Percentiles rank a stretch among this genome's conserved stretches.
phyloP scores from a whole-genome alignment of 2,113 vertebrate genomes.

The Taxidea taxus region DNA sequence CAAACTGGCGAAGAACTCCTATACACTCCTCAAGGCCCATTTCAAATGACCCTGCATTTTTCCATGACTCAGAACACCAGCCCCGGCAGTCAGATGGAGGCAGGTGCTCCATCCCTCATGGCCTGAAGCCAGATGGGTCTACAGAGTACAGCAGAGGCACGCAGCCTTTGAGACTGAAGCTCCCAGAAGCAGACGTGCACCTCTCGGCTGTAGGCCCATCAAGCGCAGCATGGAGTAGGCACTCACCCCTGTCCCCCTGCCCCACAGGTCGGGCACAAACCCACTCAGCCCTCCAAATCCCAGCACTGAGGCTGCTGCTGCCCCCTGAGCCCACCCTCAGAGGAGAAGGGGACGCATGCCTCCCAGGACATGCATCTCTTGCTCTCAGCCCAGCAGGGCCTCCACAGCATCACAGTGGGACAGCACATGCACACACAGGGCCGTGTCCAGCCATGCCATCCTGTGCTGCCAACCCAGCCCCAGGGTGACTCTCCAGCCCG shows the following conservation, averaged over 20 bases:
- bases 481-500: not conserved
- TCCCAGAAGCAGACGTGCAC: not conserved
- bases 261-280: not conserved
- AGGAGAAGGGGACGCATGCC: rapidly evolving
- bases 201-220: no score
- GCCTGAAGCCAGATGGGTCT: no score
- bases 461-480: not conserved
- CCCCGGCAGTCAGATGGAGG: not conserved
- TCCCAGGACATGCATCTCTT: rapidly evolving
- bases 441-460: not conserved
- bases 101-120: rapidly evolving
- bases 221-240: not conserved
- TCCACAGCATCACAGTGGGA: rapidly evolving
- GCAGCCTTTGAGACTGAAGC: not conserved
- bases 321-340: not conserved
- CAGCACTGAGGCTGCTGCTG: rapidly evolving
- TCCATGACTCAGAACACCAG: not conserved
- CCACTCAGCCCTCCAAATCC: no score
- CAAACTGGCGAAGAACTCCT: not conserved
- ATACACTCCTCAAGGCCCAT: not conserved
- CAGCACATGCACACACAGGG: not conserved
- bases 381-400: rapidly evolving
- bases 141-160: rapidly evolving
- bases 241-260: not conserved
- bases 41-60: not conserved